A percentile compares a stretch with the other conserved stretches of the same genome.
Conservation (phyloP, 1,140 invertebrate species). For the Cryptotermes secundus region DNA sequence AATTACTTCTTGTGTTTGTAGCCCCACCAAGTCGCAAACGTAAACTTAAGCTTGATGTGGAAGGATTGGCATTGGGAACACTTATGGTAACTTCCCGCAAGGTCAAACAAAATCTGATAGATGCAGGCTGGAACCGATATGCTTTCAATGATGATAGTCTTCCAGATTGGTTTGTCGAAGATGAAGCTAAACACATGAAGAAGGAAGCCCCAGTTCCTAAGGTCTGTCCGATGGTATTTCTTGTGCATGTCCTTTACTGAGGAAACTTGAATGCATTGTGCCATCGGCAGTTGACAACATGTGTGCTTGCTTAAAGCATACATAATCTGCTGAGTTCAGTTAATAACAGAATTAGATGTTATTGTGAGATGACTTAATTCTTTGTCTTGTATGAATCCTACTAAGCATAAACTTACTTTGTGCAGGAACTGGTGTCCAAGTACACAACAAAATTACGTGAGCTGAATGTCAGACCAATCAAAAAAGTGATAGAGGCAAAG, state of each 20-base stretch:
- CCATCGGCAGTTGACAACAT: no score
- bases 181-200: slow-evolving; percentile 89
- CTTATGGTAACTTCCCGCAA: slow-evolving; percentile 84
- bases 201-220: slow-evolving; percentile 76
- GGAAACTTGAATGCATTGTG: no score
- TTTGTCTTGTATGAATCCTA: no score
- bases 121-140: slow-evolving; percentile 89
- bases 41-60: slow-evolving; percentile 70
- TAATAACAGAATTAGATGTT: no score
- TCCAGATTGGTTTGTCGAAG: slow-evolving; percentile 95
- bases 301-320: no score
- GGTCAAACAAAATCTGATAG: slow-evolving; percentile 78
- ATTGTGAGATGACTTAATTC: no score
- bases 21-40: neutral
- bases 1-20: neutral
- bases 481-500: slow-evolving; percentile 98
- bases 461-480: slow-evolving; percentile 91
- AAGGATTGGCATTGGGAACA: slow-evolving; percentile 85
- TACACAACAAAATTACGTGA: slow-evolving; percentile 78
- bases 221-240: slow-evolving; percentile 46
- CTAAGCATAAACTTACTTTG: neutral
- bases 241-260: neutral
- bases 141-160: slow-evolving; percentile 84
- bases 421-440: slow-evolving; percentile 65
- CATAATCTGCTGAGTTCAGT: no score